Conservation (phyloP, 2,113 vertebrate species). For the Epinephelus lanceolatus region DNA sequence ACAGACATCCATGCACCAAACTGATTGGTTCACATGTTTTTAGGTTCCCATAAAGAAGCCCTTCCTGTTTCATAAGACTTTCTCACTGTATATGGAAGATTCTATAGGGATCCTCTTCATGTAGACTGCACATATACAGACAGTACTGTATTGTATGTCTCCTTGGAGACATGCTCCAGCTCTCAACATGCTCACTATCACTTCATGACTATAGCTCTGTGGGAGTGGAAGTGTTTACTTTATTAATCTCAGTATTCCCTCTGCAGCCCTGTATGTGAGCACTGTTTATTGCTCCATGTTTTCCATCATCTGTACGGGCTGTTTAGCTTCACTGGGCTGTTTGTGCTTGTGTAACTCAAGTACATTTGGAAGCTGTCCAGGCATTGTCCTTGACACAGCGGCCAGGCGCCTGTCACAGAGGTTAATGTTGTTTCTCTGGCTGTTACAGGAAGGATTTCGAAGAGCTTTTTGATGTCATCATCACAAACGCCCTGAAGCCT, state of each 20-base stretch:
- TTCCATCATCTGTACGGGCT: slow-evolving; percentile 13
- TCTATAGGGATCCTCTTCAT: neutral
- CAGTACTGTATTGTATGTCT: neutral
- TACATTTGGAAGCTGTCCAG: slow-evolving; percentile 37
- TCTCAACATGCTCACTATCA: neutral
- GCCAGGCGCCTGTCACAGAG: neutral
- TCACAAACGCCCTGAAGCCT: slow-evolving; percentile 97
- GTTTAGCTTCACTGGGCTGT: slow-evolving; percentile 23
- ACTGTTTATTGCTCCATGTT: slow-evolving; percentile 31
- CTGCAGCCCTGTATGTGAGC: neutral
- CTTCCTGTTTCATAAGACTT: slow-evolving; percentile 4
- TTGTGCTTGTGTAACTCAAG: slow-evolving; percentile 10
- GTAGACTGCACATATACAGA: neutral
- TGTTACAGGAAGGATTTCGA: slow-evolving; percentile 91
- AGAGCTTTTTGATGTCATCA: slow-evolving; percentile 94
- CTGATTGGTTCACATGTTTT: neutral
- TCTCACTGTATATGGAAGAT: slow-evolving; percentile 19
- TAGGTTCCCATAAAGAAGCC: neutral
- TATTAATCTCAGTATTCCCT: slow-evolving; percentile 11
- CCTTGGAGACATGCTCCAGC: neutral
- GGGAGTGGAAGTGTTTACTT: slow-evolving; percentile 40
- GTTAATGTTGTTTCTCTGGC: slow-evolving; percentile 37
- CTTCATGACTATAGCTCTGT: neutral
- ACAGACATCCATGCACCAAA: neutral
- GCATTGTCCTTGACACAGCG: slow-evolving; percentile 3